Percentiles rank a stretch among this genome's conserved stretches.
Evolutionary conservation across 2,888 invertebrate species (phyloP).

Genomic region (Falcaria lacertinaria): DNA sequence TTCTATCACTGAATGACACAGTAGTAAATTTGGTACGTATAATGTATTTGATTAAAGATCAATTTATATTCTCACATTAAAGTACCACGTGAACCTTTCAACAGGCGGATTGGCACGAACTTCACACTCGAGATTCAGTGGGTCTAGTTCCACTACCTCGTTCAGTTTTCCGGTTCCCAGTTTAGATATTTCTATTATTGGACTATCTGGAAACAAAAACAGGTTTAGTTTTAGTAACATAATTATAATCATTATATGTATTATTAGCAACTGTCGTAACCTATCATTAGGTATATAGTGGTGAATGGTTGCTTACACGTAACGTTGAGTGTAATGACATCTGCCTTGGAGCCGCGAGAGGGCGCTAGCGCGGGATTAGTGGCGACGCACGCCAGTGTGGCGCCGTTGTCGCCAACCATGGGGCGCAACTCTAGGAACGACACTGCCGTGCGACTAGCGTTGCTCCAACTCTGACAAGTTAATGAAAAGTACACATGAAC

Average conservation of each 20-base stretch:
- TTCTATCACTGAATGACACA: no score
- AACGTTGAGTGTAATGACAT: constrained; percentile 68
- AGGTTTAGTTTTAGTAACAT: no score
- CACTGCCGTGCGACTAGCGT: constrained; percentile 46
- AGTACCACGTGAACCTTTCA: constrained; percentile 62
- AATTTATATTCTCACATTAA: constrained; percentile 66
- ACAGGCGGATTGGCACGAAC: constrained; percentile 68
- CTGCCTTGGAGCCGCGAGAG: constrained; percentile 64
- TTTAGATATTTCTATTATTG: constrained; percentile 60
- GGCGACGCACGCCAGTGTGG: constrained; percentile 68
- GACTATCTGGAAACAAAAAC: constrained; percentile 57
- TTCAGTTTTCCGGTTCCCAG: constrained; percentile 51
- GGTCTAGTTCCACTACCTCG: constrained; percentile 64
- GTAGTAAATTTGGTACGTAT: no score
- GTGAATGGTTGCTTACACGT: no score
- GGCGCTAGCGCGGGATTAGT: constrained; percentile 69
- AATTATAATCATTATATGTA: no score
- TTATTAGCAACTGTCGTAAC: no score
- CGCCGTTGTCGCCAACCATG: constrained; percentile 56
- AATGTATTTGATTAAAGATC: no score
- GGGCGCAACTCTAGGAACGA: constrained; percentile 62
- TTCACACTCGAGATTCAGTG: constrained; percentile 62
- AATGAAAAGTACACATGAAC: no score
- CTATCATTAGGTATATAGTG: no score
- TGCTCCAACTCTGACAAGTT: constrained; percentile 53